Percentiles rank a stretch among this genome's conserved stretches.
Evolutionary conservation across 2,113 vertebrate species (phyloP).

Genomic region (Aldabrachelys gigantea): DNA sequence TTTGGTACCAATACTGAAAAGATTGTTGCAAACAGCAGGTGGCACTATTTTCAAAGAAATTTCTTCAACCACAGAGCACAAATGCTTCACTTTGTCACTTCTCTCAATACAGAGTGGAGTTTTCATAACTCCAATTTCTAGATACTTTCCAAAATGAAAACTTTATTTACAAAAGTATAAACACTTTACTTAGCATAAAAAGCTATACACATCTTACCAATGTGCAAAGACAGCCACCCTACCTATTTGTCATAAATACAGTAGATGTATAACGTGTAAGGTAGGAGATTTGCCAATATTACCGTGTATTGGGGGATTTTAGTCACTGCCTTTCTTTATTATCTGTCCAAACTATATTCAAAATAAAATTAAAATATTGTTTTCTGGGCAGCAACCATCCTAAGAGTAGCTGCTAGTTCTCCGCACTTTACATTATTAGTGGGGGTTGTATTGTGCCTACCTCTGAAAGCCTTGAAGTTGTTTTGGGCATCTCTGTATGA

Average conservation of each 20-base stretch:
- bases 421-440: not conserved
- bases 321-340: not conserved
- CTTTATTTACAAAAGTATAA: accelerated
- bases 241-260: not conserved
- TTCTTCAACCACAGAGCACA: accelerated
- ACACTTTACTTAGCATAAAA: not conserved
- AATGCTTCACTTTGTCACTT: not conserved
- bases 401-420: not conserved
- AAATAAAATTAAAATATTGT: not conserved
- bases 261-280: not conserved
- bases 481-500: not conserved
- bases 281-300: not conserved
- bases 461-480: no score
- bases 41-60: constrained; percentile 22
- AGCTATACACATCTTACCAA: accelerated
- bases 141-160: accelerated
- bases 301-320: not conserved
- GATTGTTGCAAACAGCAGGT: not conserved
- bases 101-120: not conserved
- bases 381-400: not conserved
- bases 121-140: accelerated
- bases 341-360: not conserved
- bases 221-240: accelerated
- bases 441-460: not conserved
- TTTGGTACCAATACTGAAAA: not conserved